Percentiles rank a stretch among this genome's conserved stretches.
phyloP scores from a whole-genome alignment of 2,888 invertebrate species.

The Agriotes lineatus region DNA sequence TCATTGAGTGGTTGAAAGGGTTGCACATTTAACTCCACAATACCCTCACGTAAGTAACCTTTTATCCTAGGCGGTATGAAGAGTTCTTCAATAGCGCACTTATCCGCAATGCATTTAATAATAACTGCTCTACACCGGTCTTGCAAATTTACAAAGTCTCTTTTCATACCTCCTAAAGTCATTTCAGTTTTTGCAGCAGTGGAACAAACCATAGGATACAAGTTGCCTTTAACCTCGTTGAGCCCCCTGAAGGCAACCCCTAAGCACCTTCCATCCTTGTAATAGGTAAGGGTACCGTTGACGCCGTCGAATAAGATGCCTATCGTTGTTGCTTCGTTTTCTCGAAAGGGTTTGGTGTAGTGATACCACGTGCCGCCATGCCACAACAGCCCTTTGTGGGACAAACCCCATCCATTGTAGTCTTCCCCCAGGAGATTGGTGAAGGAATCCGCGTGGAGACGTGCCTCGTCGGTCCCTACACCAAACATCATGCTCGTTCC shows the following conservation, averaged over 20 bases:
- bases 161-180: constrained; percentile 71
- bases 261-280: constrained; percentile 76
- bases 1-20: constrained; percentile 61
- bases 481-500: constrained; percentile 85
- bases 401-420: constrained; percentile 78
- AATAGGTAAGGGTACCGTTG: constrained; percentile 78
- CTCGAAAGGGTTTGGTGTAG: constrained; percentile 77
- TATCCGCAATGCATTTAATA: constrained; percentile 68
- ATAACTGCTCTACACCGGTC: constrained; percentile 77
- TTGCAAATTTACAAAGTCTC: constrained; percentile 77
- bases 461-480: constrained; percentile 65
- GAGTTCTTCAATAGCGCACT: constrained; percentile 69
- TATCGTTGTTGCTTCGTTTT: constrained; percentile 76
- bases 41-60: constrained; percentile 70
- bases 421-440: constrained; percentile 80
- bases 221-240: constrained; percentile 71
- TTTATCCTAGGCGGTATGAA: constrained; percentile 72
- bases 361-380: constrained; percentile 74
- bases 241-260: constrained; percentile 80
- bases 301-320: constrained; percentile 78
- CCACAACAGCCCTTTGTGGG: constrained; percentile 80
- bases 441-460: constrained; percentile 77
- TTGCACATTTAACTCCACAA: constrained; percentile 61
- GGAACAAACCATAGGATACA: constrained; percentile 79
- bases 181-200: constrained; percentile 83